These are phyloP conservation scores for Knipowitschia caucasica DNA, from an alignment of 2,797 vertebrate species.

Conservation along the genomic window DNA sequence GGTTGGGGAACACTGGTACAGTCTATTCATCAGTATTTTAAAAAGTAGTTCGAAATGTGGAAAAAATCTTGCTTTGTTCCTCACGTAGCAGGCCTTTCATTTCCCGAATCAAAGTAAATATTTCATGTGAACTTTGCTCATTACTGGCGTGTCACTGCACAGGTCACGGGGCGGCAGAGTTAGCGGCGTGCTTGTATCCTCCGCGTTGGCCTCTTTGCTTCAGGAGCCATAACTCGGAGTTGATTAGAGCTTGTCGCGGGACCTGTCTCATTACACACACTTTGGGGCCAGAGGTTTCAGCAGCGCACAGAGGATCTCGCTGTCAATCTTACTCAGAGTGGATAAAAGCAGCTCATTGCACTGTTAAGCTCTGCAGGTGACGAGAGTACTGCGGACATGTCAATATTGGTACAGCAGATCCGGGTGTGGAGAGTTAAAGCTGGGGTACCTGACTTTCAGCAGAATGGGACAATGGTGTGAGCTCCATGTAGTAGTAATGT, in stretches of 20 bases:
- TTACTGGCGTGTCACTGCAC: constrained; percentile 32
- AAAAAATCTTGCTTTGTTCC: not conserved
- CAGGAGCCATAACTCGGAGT: constrained; percentile 55
- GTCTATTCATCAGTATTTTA: too few species aligned
- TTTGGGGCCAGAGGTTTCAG: constrained; percentile 60
- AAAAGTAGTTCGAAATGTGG: not conserved
- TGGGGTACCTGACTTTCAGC: too few species aligned
- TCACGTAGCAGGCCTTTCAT: not conserved
- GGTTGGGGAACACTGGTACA: too few species aligned
- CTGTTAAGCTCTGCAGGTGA: not conserved
- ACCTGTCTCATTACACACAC: constrained; percentile 67
- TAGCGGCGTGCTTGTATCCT: constrained; percentile 35
- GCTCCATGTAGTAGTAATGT: too few species aligned
- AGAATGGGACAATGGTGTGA: too few species aligned
- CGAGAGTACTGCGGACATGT: not conserved
- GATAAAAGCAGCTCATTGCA: constrained; percentile 25
- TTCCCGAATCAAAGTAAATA: constrained; percentile 1
- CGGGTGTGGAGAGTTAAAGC: too few species aligned
- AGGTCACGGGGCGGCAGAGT: constrained; percentile 32
- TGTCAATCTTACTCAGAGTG: constrained; percentile 67
- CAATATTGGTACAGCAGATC: not conserved
- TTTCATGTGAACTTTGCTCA: constrained; percentile 16
- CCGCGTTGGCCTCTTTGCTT: constrained; percentile 45
- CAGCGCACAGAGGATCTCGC: constrained; percentile 59
- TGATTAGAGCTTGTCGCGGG: constrained; percentile 64